Percentiles rank a stretch among this genome's conserved stretches.
Conservation (phyloP, 2,797 vertebrate genomes). For the Nasua narica region DNA sequence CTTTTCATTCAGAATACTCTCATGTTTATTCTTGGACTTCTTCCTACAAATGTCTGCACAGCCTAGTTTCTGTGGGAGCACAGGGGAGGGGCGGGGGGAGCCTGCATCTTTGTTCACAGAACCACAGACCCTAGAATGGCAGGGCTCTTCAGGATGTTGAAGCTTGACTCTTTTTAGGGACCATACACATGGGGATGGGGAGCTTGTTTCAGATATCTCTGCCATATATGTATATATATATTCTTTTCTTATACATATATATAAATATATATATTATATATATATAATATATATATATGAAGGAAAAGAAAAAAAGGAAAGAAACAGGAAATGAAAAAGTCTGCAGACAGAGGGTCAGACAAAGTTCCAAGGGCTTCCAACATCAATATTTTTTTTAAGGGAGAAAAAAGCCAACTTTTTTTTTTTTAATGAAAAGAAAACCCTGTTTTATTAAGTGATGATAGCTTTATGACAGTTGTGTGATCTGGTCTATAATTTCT, state of each 20-base stretch:
- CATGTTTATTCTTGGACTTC: constrained; percentile 26
- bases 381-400: constrained; percentile 77
- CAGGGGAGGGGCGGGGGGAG: no score
- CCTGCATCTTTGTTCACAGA: not conserved
- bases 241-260: no score
- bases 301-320: constrained; percentile 71
- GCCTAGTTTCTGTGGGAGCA: constrained; percentile 2
- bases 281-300: not conserved
- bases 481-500: constrained; percentile 80
- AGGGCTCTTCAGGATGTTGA: not conserved
- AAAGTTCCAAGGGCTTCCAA: constrained; percentile 77
- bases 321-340: constrained; percentile 79
- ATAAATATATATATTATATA: no score
- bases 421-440: constrained; percentile 76
- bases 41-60: constrained; percentile 5
- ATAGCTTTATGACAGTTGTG: constrained; percentile 82
- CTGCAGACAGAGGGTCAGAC: constrained; percentile 78
- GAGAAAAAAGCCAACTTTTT: constrained; percentile 43
- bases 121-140: not conserved
- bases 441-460: constrained; percentile 81
- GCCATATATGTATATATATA: not conserved
- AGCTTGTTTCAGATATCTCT: constrained; percentile 9
- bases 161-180: not conserved
- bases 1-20: constrained; percentile 55
- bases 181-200: not conserved